Base-by-base conservation (phyloP, 2,113 vertebrate species). In the Grantiella picta region DNA sequence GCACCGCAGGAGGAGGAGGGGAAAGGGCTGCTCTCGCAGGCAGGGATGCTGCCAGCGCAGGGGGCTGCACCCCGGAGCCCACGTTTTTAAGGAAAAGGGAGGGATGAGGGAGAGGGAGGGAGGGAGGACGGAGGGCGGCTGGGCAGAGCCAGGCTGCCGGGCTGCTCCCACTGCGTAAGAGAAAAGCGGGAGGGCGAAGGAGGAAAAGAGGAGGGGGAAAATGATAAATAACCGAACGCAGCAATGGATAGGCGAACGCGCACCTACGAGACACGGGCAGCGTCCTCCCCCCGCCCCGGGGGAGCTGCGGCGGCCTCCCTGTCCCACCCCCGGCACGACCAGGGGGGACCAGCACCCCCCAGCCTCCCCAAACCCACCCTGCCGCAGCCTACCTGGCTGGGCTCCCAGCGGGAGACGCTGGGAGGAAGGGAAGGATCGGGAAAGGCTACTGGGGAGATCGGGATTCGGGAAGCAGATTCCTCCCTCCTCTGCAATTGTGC, bases 11-110 rank as follows among this genome's bases (percentile, higher is more conserved):
- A 17, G 78, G 27, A 47, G 60, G 47, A 53, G 72, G 71, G 33
- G 24, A 45, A 53, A 10, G 60, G 71, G 79, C 42, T 83, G 71
- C 61, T 95, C 69, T 31, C 4, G 42, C 87, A 47, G 77, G 57
- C 72, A 78, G 84, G 49, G 84, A 42, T 86, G 94, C 85, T 83
- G 85, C 72, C 95, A 20, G 95, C 65, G n/a, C 93, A 42, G 89
- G 86, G 86, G 82, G 86, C 65, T 79, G 78, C 92, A 71, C 69
- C 82, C 49, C 71, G 54, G 61, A 90, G 54, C 85, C 54, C 84
- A 86, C 49, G 95, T 80, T 95, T 96, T 95, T 96, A 95, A 95
- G 31, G 93, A 83, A 86, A 91, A 93, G 95, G 90, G 90, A 94
- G 87, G 95, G 92, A 73, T 85, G 77, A 40, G 23, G 49, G 16